These are phyloP conservation scores for Hyles euphorbiae DNA, from an alignment of 1,140 invertebrate species.

Conservation along the genomic window DNA sequence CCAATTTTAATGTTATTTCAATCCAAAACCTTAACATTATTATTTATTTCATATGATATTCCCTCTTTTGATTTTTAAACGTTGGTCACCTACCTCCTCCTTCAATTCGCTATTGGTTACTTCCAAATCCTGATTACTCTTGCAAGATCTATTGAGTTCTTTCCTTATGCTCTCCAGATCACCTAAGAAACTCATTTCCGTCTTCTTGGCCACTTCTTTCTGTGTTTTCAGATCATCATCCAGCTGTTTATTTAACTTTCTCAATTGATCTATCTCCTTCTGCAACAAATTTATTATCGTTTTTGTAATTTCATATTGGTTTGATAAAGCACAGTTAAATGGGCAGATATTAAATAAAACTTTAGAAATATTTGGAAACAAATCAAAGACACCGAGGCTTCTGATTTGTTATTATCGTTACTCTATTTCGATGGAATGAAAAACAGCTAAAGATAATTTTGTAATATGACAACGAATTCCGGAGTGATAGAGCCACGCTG, in stretches of 20 bases:
- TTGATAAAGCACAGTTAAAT: neutral
- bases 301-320: neutral
- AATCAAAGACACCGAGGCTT: no score
- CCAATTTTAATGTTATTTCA: no score
- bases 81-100: conserved; percentile 70
- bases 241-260: conserved; percentile 58
- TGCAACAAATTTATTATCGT: conserved; percentile 25
- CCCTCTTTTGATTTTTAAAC: no score
- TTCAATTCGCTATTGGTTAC: conserved; percentile 77
- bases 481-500: no score
- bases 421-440: no score
- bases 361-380: no score
- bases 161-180: conserved; percentile 70
- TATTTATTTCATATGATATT: no score
- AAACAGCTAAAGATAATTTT: no score
- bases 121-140: conserved; percentile 75
- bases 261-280: conserved; percentile 61
- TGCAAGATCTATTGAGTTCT: conserved; percentile 70
- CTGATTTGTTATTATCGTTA: no score
- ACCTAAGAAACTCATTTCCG: conserved; percentile 60
- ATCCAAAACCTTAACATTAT: no score
- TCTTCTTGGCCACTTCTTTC: conserved; percentile 63
- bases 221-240: conserved; percentile 64
- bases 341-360: neutral
- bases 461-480: no score